Base-by-base conservation (phyloP, 2,113 vertebrate species). In the Cricetomys ansorgei region DNA sequence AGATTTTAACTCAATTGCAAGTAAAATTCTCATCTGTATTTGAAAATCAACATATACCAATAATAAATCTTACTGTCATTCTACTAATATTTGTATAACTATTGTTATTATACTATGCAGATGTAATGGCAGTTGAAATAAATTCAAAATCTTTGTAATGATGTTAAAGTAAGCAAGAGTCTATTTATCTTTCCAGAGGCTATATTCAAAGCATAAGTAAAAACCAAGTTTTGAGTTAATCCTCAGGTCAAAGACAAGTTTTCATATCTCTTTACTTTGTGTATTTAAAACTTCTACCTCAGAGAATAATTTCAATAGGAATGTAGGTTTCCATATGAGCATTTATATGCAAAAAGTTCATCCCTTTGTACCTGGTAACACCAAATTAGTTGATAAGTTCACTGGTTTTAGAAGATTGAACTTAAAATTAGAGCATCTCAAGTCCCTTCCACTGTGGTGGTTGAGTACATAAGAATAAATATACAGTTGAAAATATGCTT, bases 201-300 rank as follows among this genome's bases (percentile, higher is more conserved):
- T 25, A 16, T 16, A 96, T 15, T n/a, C 25, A 87, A 96, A 96
- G n/a, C n/a, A 34, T 72, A 93, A n/a, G 45, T 91, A 27, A 67
- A 92, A 96, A 93, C 2, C 34, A 96, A 50, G 75, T 53, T 95
- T 62, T 93, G 43, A 31, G 50, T 89, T 64, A 89, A 96, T 92
- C 94, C 6, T 76, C 59, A 79, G 27, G 40, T 96, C 91, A 92
- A 93, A 83, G 13, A 73, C 55, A 89, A 88, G 89, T 11, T 45
- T 93, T 55, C 19, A 83, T 92, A n/a, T 21, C 13, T 89, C 9
- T 37, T 23, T 86, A 31, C 11, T 92, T 91, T 94, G 27, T 91
- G 9, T 88, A 85, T 95, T 92, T 95, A 83, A 95, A 95, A 88
- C 29, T 34, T 69, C 21, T 27, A 89, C 79, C 48, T 95, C 59